Evolutionary conservation across 1,140 invertebrate species (phyloP).

Genomic region (Leptopilina boulardi): DNA sequence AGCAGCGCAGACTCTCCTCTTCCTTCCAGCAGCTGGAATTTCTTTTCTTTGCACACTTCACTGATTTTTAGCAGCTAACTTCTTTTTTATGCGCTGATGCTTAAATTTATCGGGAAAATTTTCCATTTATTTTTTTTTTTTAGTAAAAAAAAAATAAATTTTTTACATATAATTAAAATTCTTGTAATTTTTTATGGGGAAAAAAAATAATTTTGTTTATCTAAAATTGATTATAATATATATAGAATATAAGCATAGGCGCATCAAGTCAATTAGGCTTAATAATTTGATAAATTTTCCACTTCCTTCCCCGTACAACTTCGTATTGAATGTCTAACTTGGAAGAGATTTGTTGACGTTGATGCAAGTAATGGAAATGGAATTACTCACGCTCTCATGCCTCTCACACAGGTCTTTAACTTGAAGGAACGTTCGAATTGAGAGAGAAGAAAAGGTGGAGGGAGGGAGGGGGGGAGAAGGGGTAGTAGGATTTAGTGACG

Average conservation of each 20-base stretch:
- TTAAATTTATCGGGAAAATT: slow-evolving; percentile 7
- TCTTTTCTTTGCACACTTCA: slow-evolving; percentile 12
- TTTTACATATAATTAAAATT: too few relatives aligned
- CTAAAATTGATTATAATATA: background rate
- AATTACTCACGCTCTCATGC: slow-evolving; percentile 11
- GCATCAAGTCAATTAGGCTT: background rate
- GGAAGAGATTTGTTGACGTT: slow-evolving; percentile 19
- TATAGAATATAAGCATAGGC: background rate
- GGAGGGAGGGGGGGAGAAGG: too few relatives aligned
- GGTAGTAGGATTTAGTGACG: too few relatives aligned
- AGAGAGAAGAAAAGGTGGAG: too few relatives aligned
- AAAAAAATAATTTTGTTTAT: too few relatives aligned
- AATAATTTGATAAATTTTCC: background rate
- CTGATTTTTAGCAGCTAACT: slow-evolving; percentile 11
- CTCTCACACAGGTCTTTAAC: background rate
- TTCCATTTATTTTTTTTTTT: background rate
- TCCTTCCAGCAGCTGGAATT: slow-evolving; percentile 22
- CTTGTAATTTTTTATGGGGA: too few relatives aligned
- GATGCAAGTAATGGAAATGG: background rate
- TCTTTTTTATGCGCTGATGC: slow-evolving; percentile 7
- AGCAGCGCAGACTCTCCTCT: slow-evolving; percentile 6
- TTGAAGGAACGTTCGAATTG: too few relatives aligned
- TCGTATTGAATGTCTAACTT: slow-evolving; percentile 6
- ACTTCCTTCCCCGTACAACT: background rate
- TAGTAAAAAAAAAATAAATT: background rate